A percentile compares a stretch with the other conserved stretches of the same genome.
phyloP scores from a whole-genome alignment of 2,113 vertebrate genomes.

The Albula glossodonta region DNA sequence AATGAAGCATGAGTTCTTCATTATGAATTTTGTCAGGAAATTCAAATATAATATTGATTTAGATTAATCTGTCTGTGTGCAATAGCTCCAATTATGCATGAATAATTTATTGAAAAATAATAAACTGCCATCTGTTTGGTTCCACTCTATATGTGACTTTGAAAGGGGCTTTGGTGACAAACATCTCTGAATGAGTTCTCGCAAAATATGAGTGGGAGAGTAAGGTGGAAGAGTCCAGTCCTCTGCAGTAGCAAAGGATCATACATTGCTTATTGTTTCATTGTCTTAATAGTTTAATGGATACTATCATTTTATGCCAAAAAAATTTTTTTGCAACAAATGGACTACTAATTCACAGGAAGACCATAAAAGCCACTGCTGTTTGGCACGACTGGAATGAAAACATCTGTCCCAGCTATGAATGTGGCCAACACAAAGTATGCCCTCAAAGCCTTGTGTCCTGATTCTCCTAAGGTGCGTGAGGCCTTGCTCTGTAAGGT shows the following conservation, averaged over 20 bases:
- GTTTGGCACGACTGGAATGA: neutral
- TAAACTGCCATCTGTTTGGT: constrained; percentile 13
- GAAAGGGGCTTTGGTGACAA: neutral
- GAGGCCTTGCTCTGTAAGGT: neutral
- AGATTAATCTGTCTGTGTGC: constrained; percentile 30
- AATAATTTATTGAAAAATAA: constrained; percentile 25
- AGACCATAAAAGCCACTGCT: neutral
- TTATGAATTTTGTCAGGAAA: constrained; percentile 20
- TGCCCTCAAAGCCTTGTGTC: neutral
- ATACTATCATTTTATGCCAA: neutral
- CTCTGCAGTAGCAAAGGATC: neutral
- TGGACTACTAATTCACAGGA: neutral
- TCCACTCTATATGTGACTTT: neutral
- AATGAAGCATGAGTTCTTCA: constrained; percentile 4
- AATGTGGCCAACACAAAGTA: neutral
- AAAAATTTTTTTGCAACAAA: neutral
- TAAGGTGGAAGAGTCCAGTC: neutral
- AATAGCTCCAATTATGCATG: constrained; percentile 17
- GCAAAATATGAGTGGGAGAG: neutral
- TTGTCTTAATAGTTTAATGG: neutral
- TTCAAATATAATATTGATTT: constrained; percentile 27
- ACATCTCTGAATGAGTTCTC: neutral
- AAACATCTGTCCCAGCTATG: neutral
- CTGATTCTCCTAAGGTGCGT: neutral
- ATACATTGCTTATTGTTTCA: neutral